Percentiles rank a stretch among this genome's conserved stretches.
Evolutionary conservation across 2,888 invertebrate species (phyloP).

Genomic region (Antitype chi): DNA sequence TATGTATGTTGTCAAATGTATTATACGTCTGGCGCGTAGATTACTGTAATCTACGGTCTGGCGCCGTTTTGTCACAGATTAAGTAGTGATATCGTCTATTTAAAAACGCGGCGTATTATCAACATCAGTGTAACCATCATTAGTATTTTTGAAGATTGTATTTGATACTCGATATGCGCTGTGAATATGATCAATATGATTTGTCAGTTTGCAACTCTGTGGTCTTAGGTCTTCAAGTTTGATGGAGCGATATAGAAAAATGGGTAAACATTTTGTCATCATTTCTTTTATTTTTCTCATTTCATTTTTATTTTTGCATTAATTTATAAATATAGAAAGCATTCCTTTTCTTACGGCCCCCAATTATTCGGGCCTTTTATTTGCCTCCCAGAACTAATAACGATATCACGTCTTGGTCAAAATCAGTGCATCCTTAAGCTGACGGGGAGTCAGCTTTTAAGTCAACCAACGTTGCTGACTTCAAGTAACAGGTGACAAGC

Average conservation of each 20-base stretch:
- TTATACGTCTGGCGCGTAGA: conserved; percentile 44
- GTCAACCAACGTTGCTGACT: not conserved
- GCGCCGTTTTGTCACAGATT: conserved; percentile 7
- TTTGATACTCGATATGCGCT: not conserved
- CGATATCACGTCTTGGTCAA: not conserved
- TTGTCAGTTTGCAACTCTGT: not conserved
- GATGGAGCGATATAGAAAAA: not conserved
- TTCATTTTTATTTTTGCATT: not conserved
- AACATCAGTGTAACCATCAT: not conserved
- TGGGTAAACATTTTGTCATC: not conserved
- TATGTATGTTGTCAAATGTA: conserved; percentile 45
- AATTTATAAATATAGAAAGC: not conserved
- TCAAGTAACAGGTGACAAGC: not conserved
- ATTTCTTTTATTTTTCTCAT: not conserved
- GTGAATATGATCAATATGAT: not conserved
- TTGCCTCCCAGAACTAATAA: not conserved
- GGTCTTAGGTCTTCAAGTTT: not conserved
- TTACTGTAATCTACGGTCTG: conserved; percentile 12
- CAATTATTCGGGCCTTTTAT: no score
- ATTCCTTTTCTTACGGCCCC: not conserved
- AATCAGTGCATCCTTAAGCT: not conserved
- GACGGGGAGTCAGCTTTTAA: not conserved
- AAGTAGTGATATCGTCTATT: not conserved
- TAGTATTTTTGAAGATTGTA: not conserved
- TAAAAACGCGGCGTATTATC: not conserved